Percentiles rank a stretch among this genome's conserved stretches.
These are phyloP conservation scores for Chaetops frenatus DNA, from an alignment of 2,113 vertebrate genomes.

Conservation along the genomic window DNA sequence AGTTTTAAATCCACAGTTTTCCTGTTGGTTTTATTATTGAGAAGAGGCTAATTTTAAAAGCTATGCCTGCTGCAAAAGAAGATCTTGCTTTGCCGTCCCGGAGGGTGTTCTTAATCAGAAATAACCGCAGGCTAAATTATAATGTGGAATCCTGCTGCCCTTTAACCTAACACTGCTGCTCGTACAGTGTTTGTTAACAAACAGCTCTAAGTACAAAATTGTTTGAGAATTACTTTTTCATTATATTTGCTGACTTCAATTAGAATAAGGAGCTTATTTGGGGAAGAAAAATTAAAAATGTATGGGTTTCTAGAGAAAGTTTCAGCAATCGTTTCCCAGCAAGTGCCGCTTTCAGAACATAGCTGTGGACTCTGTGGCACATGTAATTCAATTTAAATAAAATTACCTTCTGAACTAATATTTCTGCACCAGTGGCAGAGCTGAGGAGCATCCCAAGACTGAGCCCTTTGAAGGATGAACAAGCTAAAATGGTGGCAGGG, in stretches of 20 bases:
- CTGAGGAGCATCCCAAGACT: background rate
- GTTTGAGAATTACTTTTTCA: constrained; percentile 69
- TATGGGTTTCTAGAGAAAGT: constrained; percentile 52
- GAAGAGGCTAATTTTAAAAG: constrained; percentile 65
- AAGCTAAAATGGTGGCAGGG: background rate
- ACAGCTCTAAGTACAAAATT: constrained; percentile 73
- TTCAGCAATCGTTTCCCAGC: constrained; percentile 37
- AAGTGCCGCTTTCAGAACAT: background rate
- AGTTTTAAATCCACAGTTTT: constrained; percentile 66
- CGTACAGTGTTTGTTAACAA: constrained; percentile 73
- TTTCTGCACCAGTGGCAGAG: background rate
- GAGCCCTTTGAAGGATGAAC: background rate
- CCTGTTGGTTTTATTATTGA: constrained; percentile 67
- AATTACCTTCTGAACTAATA: background rate
- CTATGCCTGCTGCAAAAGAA: constrained; percentile 65
- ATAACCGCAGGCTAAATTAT: constrained; percentile 75
- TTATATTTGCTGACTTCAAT: constrained; percentile 64
- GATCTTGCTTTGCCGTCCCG: constrained; percentile 71
- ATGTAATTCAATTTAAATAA: background rate
- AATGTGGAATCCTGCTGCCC: constrained; percentile 68
- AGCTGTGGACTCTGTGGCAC: background rate
- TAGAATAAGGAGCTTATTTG: constrained; percentile 69
- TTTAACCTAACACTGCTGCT: constrained; percentile 70
- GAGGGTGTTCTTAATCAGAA: constrained; percentile 82
- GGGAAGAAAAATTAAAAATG: constrained; percentile 62